Evolutionary conservation across 2,888 invertebrate species (phyloP).

Genomic region (Sialis lutaria): DNA sequence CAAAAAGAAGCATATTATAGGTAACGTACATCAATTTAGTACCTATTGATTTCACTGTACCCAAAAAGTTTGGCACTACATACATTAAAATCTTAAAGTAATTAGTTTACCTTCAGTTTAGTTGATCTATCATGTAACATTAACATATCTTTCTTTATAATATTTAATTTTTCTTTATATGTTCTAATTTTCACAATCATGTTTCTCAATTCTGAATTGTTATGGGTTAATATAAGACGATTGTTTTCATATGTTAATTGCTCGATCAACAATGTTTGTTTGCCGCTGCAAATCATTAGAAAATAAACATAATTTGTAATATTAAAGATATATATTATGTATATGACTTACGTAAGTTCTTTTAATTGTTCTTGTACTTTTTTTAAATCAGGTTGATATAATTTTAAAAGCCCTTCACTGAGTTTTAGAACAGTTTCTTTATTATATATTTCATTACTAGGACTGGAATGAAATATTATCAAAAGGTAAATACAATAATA

Average conservation of each 20-base stretch:
- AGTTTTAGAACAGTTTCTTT: constrained; percentile 15
- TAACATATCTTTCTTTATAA: constrained; percentile 27
- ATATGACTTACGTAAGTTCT: constrained; percentile 23
- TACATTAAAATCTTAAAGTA: too few species aligned
- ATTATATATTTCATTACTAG: constrained; percentile 5
- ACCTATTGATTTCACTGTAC: too few species aligned
- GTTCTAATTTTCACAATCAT: constrained; percentile 23
- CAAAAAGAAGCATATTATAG: constrained; percentile 5
- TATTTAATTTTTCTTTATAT: constrained; percentile 24
- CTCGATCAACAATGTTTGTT: constrained; percentile 19
- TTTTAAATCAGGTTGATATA: constrained; percentile 21
- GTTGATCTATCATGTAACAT: constrained; percentile 23
- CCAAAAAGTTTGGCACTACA: too few species aligned
- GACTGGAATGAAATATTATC: background rate
- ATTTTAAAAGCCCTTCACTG: constrained; percentile 19
- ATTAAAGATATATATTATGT: background rate
- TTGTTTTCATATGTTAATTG: constrained; percentile 21
- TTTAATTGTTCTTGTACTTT: constrained; percentile 22
- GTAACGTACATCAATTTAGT: too few species aligned
- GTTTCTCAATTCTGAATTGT: constrained; percentile 14
- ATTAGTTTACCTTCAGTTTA: constrained; percentile 23
- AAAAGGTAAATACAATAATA: too few species aligned
- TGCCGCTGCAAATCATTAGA: constrained; percentile 11
- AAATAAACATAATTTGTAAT: constrained; percentile 3
- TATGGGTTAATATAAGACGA: constrained; percentile 15